Evolutionary conservation across 2,888 invertebrate species (phyloP), one percentile per base, ranked within the genome.

Genomic region (Macrophya annulata): DNA sequence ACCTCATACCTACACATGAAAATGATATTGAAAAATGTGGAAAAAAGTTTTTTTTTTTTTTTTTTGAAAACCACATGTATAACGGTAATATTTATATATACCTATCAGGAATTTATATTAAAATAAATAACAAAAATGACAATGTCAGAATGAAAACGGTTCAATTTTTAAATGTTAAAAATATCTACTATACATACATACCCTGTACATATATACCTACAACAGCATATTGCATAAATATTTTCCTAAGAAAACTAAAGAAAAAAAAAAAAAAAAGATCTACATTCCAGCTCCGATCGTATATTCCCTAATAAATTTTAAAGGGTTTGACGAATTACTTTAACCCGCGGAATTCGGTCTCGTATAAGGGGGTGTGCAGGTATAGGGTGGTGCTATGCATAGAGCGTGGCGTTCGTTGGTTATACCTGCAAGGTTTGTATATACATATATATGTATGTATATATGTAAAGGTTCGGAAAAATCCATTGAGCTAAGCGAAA

Each of bases 401-500:
- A 48, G 1, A 48, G 31, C 31, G 31, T 31, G 3, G 31, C 31
- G 31, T 31, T 31, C 31, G 31, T 31, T 31, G 31, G 31, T 31
- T 31, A 31, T 31, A 31, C 31, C 31, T 31, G 31, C 31, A 31
- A 3, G 31, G 31, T 48, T 1, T 48, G 12, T 48, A 48, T 48
- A 4, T 48, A 48, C 4, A 4, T 48, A 48, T 48, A 48, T 48
- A 48, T 48, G 12, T 48, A 48, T 48, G 12, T 48, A 48, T 48
- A 48, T 48, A 48, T 0, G 15, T 37, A 25, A 25, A 15, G 37
- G 51, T 8, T 62, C 59, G 85, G 72, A 62, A 68, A 86, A 85
- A 84, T 82, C 65, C 37, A 17, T 82, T 40, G 79, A 59, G 48
- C 21, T 82, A 31, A 68, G 85, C 84, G 84, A 84, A 85, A 85